Evolutionary conservation across 2,797 vertebrate genomes (phyloP).

Genomic region (Helarctos malayanus): DNA sequence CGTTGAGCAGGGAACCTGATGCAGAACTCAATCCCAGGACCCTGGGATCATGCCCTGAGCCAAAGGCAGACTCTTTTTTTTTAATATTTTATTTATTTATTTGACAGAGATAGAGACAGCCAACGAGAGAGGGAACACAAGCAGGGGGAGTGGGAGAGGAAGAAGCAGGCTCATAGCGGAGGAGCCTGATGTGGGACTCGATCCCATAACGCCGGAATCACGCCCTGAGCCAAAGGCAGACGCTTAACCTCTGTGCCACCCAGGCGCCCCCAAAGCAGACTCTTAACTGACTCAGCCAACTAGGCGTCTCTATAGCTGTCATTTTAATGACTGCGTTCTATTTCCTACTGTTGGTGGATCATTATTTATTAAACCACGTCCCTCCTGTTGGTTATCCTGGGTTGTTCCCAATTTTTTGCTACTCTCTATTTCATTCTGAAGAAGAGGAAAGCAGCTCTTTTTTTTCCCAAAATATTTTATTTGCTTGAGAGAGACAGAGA

Average conservation of each 20-base stretch:
- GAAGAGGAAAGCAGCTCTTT: conserved; percentile 38
- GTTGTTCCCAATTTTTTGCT: conserved; percentile 44
- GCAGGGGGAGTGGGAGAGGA: too few species aligned
- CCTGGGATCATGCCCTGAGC: background rate
- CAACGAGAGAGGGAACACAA: too few species aligned
- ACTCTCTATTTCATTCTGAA: conserved; percentile 57
- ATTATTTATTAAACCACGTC: background rate
- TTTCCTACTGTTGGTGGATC: background rate
- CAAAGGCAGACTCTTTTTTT: background rate
- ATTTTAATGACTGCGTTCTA: conserved; percentile 36
- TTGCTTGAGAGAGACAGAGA: background rate
- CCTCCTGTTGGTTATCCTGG: conserved; percentile 18
- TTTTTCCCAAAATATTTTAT: background rate
- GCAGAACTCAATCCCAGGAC: background rate
- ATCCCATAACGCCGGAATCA: too few species aligned
- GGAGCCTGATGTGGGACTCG: too few species aligned
- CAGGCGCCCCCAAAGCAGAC: too few species aligned
- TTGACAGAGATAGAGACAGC: too few species aligned
- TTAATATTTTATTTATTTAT: too few species aligned
- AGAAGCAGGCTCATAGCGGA: too few species aligned
- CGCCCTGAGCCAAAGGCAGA: too few species aligned
- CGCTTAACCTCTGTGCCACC: too few species aligned
- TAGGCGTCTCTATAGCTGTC: background rate
- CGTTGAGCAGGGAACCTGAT: background rate
- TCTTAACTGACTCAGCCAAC: background rate